Evolutionary conservation across 2,888 invertebrate genomes (phyloP), one percentile per base, ranked within the genome.

Genomic region (Athalia circularis): DNA sequence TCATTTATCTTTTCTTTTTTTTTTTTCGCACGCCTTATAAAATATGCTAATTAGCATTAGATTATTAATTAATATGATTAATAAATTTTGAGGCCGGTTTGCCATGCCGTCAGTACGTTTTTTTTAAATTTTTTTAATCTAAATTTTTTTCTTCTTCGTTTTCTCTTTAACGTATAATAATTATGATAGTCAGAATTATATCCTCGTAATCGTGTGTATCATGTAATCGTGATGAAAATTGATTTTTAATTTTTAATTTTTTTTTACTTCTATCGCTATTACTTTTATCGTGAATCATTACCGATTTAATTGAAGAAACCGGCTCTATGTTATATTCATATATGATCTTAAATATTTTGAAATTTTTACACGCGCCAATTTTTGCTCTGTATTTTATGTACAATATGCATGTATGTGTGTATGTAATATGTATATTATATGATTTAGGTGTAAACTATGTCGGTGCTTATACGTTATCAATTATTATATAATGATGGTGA

Each of bases 1-100:
- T 29, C 29, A 29, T 2, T 29, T 29, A 29, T 29, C n/a, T n/a
- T n/a, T n/a, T n/a, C n/a, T n/a, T n/a, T n/a, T n/a, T n/a, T n/a
- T n/a, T n/a, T 29, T 29, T 29, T 29, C 2, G 29, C 29, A 29
- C 9, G 13, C 8, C 48, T 52, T 7, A 67, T 15, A 13, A 48
- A 52, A 67, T 13, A 48, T 67, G n/a, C 13, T 47, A 67, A 13
- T 15, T 15, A 67, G 15, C 50, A 67, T n/a, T 29, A 29, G 29
- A 29, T 29, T 29, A 29, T 29, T 67, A 67, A 50, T 67, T 50
- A 67, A 67, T 50, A 50, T 67, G 8, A 67, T 67, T 0, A 29
- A 29, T 9, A 67, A 50, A 48, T 67, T 64, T 13, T 67, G 15
- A 50, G 4, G 50, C 67, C 50, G 50, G 48, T 67, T 65, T 15